phyloP scores from a whole-genome alignment of 2,888 invertebrate genomes.

The Parnassius smintheus region DNA sequence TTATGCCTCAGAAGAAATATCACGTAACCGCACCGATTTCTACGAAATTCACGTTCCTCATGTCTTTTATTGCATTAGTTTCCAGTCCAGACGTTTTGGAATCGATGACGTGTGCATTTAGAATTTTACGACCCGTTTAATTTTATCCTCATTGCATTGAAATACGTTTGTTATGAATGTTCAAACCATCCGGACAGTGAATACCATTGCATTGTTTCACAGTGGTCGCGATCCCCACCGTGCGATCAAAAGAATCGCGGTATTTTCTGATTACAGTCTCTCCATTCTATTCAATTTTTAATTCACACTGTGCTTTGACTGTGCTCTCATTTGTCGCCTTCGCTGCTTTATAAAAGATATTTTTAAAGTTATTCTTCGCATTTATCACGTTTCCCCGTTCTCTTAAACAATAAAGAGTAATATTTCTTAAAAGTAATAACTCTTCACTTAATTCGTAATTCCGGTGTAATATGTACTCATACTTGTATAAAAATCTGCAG shows the following conservation, averaged over 20 bases:
- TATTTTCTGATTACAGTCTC: slow-evolving; percentile 13
- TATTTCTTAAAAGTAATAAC: too few species aligned
- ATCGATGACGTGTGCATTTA: slow-evolving; percentile 37
- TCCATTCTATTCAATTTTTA: background rate
- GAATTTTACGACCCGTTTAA: slow-evolving; percentile 33
- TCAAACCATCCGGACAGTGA: slow-evolving; percentile 3
- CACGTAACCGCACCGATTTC: slow-evolving; percentile 31
- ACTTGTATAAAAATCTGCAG: too few species aligned
- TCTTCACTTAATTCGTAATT: too few species aligned
- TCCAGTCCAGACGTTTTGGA: slow-evolving; percentile 36
- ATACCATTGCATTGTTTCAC: slow-evolving; percentile 14
- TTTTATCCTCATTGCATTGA: slow-evolving; percentile 28
- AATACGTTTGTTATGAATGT: slow-evolving; percentile 17
- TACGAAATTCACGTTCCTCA: slow-evolving; percentile 38
- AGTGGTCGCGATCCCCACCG: background rate
- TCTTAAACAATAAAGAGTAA: too few species aligned
- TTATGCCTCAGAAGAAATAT: slow-evolving; percentile 13
- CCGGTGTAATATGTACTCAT: too few species aligned
- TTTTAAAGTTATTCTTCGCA: too few species aligned
- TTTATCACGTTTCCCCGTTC: too few species aligned
- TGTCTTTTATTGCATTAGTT: slow-evolving; percentile 44
- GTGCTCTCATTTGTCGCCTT: too few species aligned
- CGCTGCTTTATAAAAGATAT: too few species aligned
- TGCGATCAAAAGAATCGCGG: slow-evolving; percentile 10
- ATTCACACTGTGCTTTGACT: too few species aligned